These are phyloP conservation scores for Aurelia aurita DNA, from an alignment of 30 jellyfish, hydroid and myxozoan species.

Conservation along the genomic window DNA sequence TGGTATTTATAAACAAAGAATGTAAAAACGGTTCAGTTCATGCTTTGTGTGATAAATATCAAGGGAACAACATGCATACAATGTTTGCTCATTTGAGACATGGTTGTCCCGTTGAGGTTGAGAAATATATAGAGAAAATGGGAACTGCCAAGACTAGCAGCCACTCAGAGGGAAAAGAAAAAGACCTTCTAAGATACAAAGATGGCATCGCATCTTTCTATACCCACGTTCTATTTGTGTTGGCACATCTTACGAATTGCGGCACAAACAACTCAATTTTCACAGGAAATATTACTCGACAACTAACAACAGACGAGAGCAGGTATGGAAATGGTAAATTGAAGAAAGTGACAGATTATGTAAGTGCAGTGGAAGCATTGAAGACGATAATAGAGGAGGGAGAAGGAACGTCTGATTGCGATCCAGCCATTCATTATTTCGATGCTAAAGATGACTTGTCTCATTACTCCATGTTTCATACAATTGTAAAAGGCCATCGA, in stretches of 20 bases:
- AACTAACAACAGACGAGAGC: conserved; percentile 39
- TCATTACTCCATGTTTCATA: conserved; percentile 54
- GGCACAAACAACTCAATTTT: conserved; percentile 52
- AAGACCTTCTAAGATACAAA: conserved; percentile 8
- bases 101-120: conserved; percentile 42
- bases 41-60: not conserved
- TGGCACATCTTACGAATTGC: conserved; percentile 57
- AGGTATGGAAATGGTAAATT: conserved; percentile 58
- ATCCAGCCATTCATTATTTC: conserved; percentile 54
- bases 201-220: conserved; percentile 49
- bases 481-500: conserved; percentile 19
- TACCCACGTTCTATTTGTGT: conserved; percentile 32
- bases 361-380: conserved; percentile 42
- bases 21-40: not conserved
- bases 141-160: not conserved
- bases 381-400: conserved; percentile 58
- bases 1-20: not conserved
- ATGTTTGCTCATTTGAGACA: not conserved
- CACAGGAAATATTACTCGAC: conserved; percentile 47
- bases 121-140: not conserved
- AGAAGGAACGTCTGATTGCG: conserved; percentile 67
- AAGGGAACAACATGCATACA: not conserved
- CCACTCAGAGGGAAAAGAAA: not conserved
- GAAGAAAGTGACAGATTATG: conserved; percentile 49
- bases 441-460: conserved; percentile 50